Evolutionary conservation across 2,888 invertebrate genomes (phyloP), one percentile per base, ranked within the genome.

Genomic region (Eristalinus aeneus): DNA sequence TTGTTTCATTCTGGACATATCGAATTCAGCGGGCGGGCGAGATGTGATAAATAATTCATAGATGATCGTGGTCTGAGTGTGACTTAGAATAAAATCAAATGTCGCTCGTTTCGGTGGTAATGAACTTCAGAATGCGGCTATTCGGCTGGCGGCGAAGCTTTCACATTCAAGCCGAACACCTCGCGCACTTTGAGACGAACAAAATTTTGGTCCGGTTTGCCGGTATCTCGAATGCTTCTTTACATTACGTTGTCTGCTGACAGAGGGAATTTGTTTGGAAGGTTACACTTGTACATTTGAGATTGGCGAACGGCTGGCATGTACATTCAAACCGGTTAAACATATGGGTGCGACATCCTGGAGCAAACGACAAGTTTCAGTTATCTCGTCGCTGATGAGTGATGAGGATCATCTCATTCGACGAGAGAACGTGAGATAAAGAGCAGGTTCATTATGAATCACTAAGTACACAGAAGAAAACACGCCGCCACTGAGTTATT

Each of bases 41-140:
- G 31, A 27, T 63, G 67, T 22, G 27, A 61, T 64, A n/a, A 72
- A 73, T 80, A 71, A 80, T 76, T 80, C 63, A 68, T 76, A 31
- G 27, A 3, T 8, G 31, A 9, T 12, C 22, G 63, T 63, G 20
- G 53, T 53, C 11, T 2, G 63, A 46, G 65, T 6, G 58, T 39
- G 20, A 2, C 12, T 11, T 31, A 3, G 27, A 67, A 27, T 34
- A 22, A 8, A 34, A 20, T 64, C 11, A 8, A 22, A 8, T 2
- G 9, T 27, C 6, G 9, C 58, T 27, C 16, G 32, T 32, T 2
- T 22, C 10, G n/a, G 34, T 56, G 53, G 31, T 56, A 77, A 77
- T 65, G 56, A 64, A 39, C 71, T 71, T 23, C 23, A 31, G 61
- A 68, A 53, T 53, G 69, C 69, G n/a, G 69, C 63, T 69, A 63